Evolutionary conservation across 2,113 vertebrate species (phyloP).

Genomic region (Ptilorrhoa leucosticta): DNA sequence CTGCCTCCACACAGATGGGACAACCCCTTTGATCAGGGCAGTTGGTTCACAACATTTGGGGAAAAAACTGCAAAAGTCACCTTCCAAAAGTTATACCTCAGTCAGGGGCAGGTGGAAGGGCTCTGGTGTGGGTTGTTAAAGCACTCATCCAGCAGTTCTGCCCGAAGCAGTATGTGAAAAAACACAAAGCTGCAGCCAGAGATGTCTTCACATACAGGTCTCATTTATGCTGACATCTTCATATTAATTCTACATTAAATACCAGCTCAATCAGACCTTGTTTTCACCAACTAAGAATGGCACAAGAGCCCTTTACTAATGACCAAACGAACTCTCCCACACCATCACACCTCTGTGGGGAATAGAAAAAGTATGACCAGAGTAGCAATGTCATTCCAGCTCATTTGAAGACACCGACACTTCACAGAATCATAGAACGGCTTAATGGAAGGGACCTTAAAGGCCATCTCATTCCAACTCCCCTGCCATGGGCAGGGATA

Average conservation of each 20-base stretch:
- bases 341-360: fast-evolving
- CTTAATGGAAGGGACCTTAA: neutral
- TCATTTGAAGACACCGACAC: neutral
- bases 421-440: neutral
- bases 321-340: too few relatives aligned
- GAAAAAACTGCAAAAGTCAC: neutral
- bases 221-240: neutral
- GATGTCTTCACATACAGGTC: neutral
- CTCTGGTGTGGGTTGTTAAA: neutral
- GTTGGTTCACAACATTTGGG: neutral
- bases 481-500: neutral
- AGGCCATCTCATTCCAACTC: neutral
- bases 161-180: neutral
- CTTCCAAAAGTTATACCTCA: neutral
- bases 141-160: neutral
- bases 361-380: neutral
- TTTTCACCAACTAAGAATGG: neutral
- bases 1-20: fast-evolving
- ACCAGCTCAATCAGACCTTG: neutral
- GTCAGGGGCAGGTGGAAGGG: fast-evolving
- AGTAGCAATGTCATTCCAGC: neutral
- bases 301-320: neutral
- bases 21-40: fast-evolving
- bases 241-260: neutral
- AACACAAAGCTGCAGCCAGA: neutral